These are phyloP conservation scores for Brachyopa scutellaris DNA, from an alignment of 2,888 invertebrate species.

Conservation along the genomic window DNA sequence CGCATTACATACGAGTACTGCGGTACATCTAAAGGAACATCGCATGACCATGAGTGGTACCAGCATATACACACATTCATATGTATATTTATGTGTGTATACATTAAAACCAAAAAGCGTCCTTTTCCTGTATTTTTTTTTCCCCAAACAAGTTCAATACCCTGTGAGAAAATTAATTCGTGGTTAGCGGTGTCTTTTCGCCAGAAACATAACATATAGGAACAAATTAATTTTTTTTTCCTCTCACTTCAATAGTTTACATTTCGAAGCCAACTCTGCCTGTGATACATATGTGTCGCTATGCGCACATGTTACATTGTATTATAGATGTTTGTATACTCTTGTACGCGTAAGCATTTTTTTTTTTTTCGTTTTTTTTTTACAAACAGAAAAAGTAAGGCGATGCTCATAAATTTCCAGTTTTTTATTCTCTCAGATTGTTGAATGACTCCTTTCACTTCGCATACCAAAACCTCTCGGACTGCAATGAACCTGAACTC, in stretches of 20 bases:
- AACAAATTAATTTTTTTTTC: slow-evolving; percentile 3
- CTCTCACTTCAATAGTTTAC: slow-evolving; percentile 59
- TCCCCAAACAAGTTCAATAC: slow-evolving; percentile 56
- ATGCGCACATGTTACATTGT: not conserved
- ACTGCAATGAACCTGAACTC: slow-evolving; percentile 74
- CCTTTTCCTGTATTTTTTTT: slow-evolving; percentile 9
- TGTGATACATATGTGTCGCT: slow-evolving; percentile 45
- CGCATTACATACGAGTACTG: no score
- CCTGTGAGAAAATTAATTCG: slow-evolving; percentile 57
- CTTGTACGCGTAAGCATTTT: no score
- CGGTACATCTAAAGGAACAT: slow-evolving; percentile 12
- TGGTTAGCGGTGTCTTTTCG: slow-evolving; percentile 51
- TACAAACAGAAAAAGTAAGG: slow-evolving; percentile 65
- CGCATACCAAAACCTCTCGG: slow-evolving; percentile 74
- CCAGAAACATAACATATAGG: slow-evolving; percentile 27
- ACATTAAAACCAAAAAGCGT: slow-evolving; percentile 12
- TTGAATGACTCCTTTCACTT: slow-evolving; percentile 78
- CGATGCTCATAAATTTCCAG: slow-evolving; percentile 71
- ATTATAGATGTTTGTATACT: no score
- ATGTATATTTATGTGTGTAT: no score
- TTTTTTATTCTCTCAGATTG: slow-evolving; percentile 72
- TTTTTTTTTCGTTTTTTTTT: not conserved
- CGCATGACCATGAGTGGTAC: not conserved
- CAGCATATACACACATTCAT: no score
- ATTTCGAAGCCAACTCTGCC: slow-evolving; percentile 24